Conservation (phyloP, 2,113 vertebrate genomes). For the pig (Sus scrofa) region T2T-Sscrofa CM000814.6:120406001-120406500, state of each 20-base stretch:
- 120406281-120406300: not conserved
- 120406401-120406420: conserved; percentile 9
- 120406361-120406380: not conserved
- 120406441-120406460: not conserved
- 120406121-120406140: not conserved
- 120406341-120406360: not conserved
- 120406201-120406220: not conserved
- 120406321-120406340: conserved; percentile 33
- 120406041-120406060: not conserved
- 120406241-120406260: not conserved
- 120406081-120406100: not conserved
- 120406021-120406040: conserved; percentile 13
- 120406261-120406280: not conserved
- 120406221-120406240: not conserved
- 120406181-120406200: not conserved
- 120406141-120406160: not conserved
- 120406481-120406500: conserved; percentile 24
- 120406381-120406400: not conserved
- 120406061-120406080: not conserved
- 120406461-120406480: not conserved
- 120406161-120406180: not conserved
- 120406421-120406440: not conserved
- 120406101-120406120: not conserved
- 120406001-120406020: not conserved
- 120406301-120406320: not conserved